These are phyloP conservation scores for Pelecanus crispus DNA, from an alignment of 2,113 vertebrate species.

Conservation along the genomic window DNA sequence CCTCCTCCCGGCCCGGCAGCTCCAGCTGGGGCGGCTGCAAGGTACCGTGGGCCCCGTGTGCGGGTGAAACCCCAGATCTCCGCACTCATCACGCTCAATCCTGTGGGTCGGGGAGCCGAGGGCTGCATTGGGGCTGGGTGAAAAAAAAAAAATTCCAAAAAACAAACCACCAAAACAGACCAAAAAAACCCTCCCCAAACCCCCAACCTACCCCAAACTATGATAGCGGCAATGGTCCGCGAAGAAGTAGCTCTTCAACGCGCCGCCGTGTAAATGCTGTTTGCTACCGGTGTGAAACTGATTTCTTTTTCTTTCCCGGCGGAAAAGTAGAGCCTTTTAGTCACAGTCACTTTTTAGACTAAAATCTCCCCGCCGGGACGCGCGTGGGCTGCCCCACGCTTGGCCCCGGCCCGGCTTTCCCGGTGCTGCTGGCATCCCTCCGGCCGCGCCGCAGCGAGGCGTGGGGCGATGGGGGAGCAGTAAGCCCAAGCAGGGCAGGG, in stretches of 20 bases:
- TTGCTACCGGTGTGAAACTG: background rate
- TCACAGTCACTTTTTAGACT: background rate
- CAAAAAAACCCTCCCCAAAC: no score
- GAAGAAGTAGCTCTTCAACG: background rate
- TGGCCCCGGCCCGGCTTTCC: background rate
- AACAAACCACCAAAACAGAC: background rate
- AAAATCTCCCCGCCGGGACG: background rate
- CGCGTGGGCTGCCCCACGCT: background rate
- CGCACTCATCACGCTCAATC: background rate
- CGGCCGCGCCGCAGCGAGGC: background rate
- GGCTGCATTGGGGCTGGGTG: background rate
- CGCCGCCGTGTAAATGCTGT: background rate
- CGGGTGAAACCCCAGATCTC: background rate
- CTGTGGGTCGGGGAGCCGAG: background rate
- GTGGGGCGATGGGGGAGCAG: accelerated
- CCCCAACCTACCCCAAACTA: background rate
- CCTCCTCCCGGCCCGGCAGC: background rate
- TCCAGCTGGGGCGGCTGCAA: background rate
- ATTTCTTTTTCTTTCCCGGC: background rate
- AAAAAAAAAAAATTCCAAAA: background rate
- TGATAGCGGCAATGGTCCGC: background rate
- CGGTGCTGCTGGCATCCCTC: background rate
- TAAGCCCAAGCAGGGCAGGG: background rate
- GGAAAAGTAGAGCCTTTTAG: background rate
- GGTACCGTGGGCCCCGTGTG: background rate